Conservation (phyloP, 2,113 vertebrate species). For the Pica pica region DNA sequence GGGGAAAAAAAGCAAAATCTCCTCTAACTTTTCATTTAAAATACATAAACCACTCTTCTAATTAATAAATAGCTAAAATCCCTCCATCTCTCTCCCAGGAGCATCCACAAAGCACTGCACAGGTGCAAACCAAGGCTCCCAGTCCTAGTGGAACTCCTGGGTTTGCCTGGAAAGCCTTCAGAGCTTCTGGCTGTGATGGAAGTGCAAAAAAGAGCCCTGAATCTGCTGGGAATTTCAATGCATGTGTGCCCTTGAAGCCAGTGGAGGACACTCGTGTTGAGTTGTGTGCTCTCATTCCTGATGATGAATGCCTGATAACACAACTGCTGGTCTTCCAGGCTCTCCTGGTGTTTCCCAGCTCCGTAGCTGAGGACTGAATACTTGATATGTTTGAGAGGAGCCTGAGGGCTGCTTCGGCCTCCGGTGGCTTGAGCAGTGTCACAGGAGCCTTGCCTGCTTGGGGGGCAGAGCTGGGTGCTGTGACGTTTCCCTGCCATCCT, state of each 20-base stretch:
- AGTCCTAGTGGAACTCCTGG: not conserved
- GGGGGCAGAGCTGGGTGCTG: not conserved
- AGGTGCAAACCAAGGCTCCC: not conserved
- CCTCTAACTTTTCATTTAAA: not conserved
- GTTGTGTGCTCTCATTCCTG: not conserved
- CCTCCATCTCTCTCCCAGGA: not conserved
- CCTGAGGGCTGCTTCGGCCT: not conserved
- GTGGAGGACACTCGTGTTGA: not conserved
- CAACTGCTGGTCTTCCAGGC: not conserved
- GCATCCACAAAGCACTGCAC: not conserved
- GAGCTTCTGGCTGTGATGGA: not conserved
- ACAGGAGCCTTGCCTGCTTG: not conserved
- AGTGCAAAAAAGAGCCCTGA: not conserved
- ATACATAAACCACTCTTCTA: not conserved
- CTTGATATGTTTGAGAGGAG: not conserved
- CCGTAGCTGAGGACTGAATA: not conserved
- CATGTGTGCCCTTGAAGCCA: constrained; percentile 3
- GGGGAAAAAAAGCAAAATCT: not conserved
- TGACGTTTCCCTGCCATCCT: not conserved
- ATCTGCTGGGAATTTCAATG: constrained; percentile 19
- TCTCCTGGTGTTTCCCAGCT: not conserved
- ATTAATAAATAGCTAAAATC: not conserved
- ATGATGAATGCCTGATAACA: not conserved
- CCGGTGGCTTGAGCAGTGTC: not conserved
- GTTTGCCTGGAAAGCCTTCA: not conserved